Percentiles rank a stretch among this genome's conserved stretches.
These are phyloP conservation scores for Capitulum mitella DNA, from an alignment of 2,888 invertebrate genomes.

Conservation along the genomic window DNA sequence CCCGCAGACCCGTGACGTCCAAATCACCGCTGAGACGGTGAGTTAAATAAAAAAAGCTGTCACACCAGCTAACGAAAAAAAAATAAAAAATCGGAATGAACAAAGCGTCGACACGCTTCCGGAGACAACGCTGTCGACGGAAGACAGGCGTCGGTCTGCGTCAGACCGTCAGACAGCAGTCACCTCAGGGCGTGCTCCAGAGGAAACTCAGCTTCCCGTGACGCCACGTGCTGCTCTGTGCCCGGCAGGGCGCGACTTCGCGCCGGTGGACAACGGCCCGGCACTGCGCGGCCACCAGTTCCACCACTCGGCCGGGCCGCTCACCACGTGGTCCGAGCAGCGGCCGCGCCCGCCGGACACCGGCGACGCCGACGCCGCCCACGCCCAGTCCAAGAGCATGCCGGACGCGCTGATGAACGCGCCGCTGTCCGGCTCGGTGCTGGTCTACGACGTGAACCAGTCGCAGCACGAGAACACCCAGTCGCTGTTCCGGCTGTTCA, in stretches of 20 bases:
- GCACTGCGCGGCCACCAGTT: constrained; percentile 39
- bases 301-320: constrained; percentile 58
- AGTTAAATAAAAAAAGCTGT: too few species aligned
- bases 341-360: constrained; percentile 36
- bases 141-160: too few species aligned
- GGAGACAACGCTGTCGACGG: too few species aligned
- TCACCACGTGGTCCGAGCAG: constrained; percentile 52
- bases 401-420: constrained; percentile 43
- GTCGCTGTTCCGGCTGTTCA: constrained; percentile 76
- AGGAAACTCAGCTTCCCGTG: too few species aligned
- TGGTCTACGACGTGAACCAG: constrained; percentile 19
- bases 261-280: constrained; percentile 25
- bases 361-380: constrained; percentile 36
- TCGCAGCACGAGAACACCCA: constrained; percentile 49
- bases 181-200: too few species aligned
- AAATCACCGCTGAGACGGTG: too few species aligned
- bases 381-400: constrained; percentile 41
- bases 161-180: too few species aligned
- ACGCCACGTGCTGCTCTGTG: background rate
- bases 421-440: constrained; percentile 29
- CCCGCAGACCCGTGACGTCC: too few species aligned
- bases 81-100: too few species aligned
- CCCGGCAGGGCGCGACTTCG: background rate
- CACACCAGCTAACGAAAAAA: too few species aligned
- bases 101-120: too few species aligned